phyloP scores from a whole-genome alignment of 2,888 invertebrate genomes.

The Miltochrista miniata region DNA sequence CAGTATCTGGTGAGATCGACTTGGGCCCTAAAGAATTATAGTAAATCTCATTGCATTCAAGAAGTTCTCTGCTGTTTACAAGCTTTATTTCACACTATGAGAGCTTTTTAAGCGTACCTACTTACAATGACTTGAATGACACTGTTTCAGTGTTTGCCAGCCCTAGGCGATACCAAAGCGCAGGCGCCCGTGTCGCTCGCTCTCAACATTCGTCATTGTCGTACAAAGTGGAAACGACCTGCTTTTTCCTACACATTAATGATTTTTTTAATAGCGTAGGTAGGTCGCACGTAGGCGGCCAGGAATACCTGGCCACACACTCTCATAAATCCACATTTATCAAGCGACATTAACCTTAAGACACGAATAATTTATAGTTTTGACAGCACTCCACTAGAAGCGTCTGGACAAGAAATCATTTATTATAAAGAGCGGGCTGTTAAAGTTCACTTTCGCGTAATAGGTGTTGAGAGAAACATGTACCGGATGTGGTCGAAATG shows the following conservation, averaged over 20 bases:
- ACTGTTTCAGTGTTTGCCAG: slow-evolving; percentile 17
- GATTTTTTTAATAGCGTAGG: slow-evolving; percentile 24
- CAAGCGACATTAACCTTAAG: slow-evolving; percentile 40
- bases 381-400: slow-evolving; percentile 29
- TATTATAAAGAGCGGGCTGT: slow-evolving; percentile 28
- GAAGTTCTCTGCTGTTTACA: too few relatives aligned
- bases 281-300: slow-evolving; percentile 27
- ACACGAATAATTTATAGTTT: slow-evolving; percentile 34
- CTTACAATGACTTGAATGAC: too few relatives aligned
- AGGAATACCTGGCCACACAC: slow-evolving; percentile 32
- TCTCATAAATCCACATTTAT: slow-evolving; percentile 24
- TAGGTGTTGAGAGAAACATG: slow-evolving; percentile 30
- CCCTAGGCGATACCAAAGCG: slow-evolving; percentile 36
- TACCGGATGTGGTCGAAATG: slow-evolving; percentile 31
- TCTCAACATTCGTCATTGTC: slow-evolving; percentile 58
- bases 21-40: too few relatives aligned
- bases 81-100: too few relatives aligned
- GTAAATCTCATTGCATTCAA: too few relatives aligned
- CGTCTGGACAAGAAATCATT: slow-evolving; percentile 34
- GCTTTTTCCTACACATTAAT: slow-evolving; percentile 35
- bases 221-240: slow-evolving; percentile 31
- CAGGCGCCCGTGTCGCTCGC: slow-evolving; percentile 46
- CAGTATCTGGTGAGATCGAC: too few relatives aligned
- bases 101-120: too few relatives aligned
- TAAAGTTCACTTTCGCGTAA: slow-evolving; percentile 25